These are phyloP conservation scores for Belgica antarctica DNA, from an alignment of 2,888 invertebrate genomes.

Conservation along the genomic window DNA sequence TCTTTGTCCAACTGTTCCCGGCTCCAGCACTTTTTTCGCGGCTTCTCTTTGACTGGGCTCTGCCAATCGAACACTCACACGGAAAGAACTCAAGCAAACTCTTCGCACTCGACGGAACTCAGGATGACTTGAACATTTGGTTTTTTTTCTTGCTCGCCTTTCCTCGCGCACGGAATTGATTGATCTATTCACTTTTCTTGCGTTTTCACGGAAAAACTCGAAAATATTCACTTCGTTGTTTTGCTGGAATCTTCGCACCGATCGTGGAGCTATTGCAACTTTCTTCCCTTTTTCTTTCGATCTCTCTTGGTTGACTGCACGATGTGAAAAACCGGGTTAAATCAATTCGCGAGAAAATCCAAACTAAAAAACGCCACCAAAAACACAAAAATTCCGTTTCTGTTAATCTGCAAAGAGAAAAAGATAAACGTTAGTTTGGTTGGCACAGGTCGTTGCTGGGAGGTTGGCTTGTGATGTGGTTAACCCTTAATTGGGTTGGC, in stretches of 20 bases:
- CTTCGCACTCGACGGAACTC: neutral
- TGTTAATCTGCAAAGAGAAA: conserved; percentile 39
- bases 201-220: neutral
- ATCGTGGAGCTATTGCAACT: conserved; percentile 2
- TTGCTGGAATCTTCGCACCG: conserved; percentile 19
- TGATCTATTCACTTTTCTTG: neutral
- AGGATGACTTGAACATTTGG: conserved; percentile 15
- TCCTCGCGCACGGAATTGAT: neutral
- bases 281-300: conserved; percentile 5
- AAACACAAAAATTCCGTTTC: conserved; percentile 41
- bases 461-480: too few relatives aligned
- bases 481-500: too few relatives aligned
- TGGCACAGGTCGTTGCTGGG: too few relatives aligned
- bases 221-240: conserved; percentile 29
- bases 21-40: neutral
- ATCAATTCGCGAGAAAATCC: conserved; percentile 39
- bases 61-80: conserved; percentile 4
- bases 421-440: neutral
- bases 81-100: conserved; percentile 13
- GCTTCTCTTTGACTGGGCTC: neutral
- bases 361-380: conserved; percentile 44
- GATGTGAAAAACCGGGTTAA: conserved; percentile 33
- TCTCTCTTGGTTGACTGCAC: neutral
- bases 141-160: neutral
- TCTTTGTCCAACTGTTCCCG: neutral